These are phyloP conservation scores for Onychomys leucogaster DNA, from an alignment of 2,797 vertebrate species.

Conservation along the genomic window DNA sequence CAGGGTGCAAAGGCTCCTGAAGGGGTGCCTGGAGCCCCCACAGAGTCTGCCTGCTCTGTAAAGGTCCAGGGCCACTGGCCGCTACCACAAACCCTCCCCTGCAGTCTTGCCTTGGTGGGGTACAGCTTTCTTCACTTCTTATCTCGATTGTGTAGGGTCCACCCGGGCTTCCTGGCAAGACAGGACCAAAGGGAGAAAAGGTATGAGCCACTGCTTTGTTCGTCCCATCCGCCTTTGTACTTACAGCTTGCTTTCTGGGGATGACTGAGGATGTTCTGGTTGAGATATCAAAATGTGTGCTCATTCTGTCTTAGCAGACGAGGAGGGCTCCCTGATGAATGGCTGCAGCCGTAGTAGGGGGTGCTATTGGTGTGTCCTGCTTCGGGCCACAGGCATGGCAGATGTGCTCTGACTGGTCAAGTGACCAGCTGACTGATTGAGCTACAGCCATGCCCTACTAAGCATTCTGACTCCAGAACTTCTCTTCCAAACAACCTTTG, in stretches of 20 bases:
- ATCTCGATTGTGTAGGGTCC: slow-evolving; percentile 90
- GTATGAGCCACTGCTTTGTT: slow-evolving; percentile 86
- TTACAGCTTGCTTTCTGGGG: not conserved
- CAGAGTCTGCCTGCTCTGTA: not conserved
- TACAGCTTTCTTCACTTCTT: slow-evolving; percentile 48
- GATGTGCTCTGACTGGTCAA: not conserved
- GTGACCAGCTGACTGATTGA: not conserved
- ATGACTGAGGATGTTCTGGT: not conserved
- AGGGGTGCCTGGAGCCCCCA: not conserved
- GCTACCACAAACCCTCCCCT: not conserved
- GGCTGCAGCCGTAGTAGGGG: not conserved
- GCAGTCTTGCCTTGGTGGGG: not conserved
- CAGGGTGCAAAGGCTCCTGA: too few species aligned
- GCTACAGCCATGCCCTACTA: not conserved
- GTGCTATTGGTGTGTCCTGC: not conserved
- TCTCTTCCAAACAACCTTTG: not conserved
- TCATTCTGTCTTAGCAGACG: not conserved
- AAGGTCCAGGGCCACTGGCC: not conserved
- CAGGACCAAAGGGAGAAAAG: slow-evolving; percentile 97
- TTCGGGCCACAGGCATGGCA: not conserved
- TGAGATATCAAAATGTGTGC: not conserved
- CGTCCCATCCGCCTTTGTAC: not conserved
- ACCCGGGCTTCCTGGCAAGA: slow-evolving; percentile 93
- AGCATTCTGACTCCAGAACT: slow-evolving; percentile 27
- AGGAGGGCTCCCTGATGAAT: not conserved